Base-by-base conservation (phyloP, 2,113 vertebrate genomes). In the Callocephalon fimbriatum region DNA sequence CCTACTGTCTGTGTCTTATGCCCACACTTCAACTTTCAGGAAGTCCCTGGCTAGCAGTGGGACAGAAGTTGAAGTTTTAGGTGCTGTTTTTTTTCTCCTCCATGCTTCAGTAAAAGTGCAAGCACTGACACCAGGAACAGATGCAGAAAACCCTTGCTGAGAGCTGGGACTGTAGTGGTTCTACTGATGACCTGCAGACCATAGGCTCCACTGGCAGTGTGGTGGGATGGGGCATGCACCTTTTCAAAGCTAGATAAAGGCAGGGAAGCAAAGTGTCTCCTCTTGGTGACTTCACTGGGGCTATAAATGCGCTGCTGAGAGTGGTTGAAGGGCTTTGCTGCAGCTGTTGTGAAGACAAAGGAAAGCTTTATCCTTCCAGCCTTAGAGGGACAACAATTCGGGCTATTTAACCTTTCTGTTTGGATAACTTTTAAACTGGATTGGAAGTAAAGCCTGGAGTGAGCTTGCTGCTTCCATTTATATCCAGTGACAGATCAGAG, bases 391-490 rank as follows among this genome's bases (percentile, higher is more conserved):
- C 44, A 95, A 59, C 71, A 4, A 4, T 1, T 2, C 0, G 0
- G 35, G n/a, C 86, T 85, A 32, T 90, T 89, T 88, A 90, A 93
- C 88, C 83, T 96, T 96, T 93, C 87, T 88, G 47, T 93, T 95
- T 92, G 84, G 63, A 65, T 82, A 94, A 67, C 77, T 86, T 91
- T 27, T 85, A 63, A 59, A 86, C 51, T 72, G 72, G 35, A 37
- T 83, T 85, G 71, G 61, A 96, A 95, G 59, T 75, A 87, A 91
- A 93, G 53, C 77, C 80, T 72, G 37, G 45, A n/a, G 31, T 76
- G 92, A 90, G 63, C 54, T 94, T 86, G 54, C 44, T 93, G 74
- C 88, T 95, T 96, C 94, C 87, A 88, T 95, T 95, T 96, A 91
- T 93, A 96, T 86, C 54, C 71, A 74, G 25, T 93, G 84, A 88